phyloP scores from a whole-genome alignment of 2,113 vertebrate species.

The Cavia aperea region DNA sequence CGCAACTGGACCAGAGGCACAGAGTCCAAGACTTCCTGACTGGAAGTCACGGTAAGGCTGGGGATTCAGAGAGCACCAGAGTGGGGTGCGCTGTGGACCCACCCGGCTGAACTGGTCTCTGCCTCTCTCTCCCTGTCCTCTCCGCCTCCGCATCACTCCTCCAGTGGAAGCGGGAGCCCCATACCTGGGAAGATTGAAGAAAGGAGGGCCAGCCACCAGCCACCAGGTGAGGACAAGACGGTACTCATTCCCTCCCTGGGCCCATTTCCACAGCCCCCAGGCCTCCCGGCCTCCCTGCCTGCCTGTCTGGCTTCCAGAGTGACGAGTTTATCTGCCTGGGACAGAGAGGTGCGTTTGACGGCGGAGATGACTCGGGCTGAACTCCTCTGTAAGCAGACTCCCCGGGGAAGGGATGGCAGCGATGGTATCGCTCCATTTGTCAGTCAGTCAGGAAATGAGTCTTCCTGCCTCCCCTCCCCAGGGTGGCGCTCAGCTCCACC shows the following conservation, averaged over 20 bases:
- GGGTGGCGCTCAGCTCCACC: background rate
- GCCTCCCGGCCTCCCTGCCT: background rate
- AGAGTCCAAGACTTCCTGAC: background rate
- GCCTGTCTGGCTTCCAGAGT: background rate
- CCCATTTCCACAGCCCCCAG: background rate
- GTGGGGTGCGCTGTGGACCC: background rate
- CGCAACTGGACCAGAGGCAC: background rate
- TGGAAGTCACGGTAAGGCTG: accelerated
- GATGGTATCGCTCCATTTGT: slow-evolving; percentile 37
- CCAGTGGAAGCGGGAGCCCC: accelerated
- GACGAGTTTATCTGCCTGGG: slow-evolving; percentile 53
- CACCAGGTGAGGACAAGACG: background rate
- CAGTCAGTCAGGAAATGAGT: slow-evolving; percentile 47
- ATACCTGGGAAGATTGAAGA: background rate
- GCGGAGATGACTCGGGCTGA: slow-evolving; percentile 28
- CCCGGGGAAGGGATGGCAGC: background rate
- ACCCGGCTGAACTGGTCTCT: background rate
- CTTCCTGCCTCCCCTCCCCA: background rate
- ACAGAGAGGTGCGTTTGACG: slow-evolving; percentile 40
- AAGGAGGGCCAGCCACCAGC: background rate
- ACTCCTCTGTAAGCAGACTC: slow-evolving; percentile 3
- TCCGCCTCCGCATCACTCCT: background rate
- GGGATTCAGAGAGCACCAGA: background rate
- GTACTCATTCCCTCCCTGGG: background rate
- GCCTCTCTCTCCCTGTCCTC: background rate